Evolutionary conservation across 2,797 vertebrate genomes (phyloP).

Genomic region (Sciurus carolinensis): DNA sequence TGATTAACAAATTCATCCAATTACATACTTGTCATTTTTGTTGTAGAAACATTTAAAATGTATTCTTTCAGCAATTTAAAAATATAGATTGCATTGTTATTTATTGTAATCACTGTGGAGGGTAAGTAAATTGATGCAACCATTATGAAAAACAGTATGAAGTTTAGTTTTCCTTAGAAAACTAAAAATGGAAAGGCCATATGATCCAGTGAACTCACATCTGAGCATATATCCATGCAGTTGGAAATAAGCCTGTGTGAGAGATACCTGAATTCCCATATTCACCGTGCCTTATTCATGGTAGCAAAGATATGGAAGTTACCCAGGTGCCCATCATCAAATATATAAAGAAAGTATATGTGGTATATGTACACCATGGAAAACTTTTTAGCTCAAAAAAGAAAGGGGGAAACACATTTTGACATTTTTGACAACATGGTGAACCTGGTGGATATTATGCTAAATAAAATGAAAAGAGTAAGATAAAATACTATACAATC

Average conservation of each 20-base stretch:
- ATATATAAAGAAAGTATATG: neutral
- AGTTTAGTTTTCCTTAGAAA: neutral
- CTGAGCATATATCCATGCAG: neutral
- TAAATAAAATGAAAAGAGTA: neutral
- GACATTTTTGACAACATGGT: neutral
- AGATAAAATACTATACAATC: neutral
- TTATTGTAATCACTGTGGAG: neutral
- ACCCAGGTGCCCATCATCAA: neutral
- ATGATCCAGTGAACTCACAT: neutral
- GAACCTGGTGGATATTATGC: neutral
- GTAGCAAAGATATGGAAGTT: neutral
- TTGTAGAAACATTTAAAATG: neutral
- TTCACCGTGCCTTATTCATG: neutral
- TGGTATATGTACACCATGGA: neutral
- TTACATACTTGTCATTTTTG: neutral
- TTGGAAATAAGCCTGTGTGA: neutral
- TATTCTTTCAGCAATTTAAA: neutral
- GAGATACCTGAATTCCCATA: accelerated
- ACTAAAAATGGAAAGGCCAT: neutral
- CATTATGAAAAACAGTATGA: neutral
- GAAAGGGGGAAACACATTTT: neutral
- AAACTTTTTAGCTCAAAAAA: neutral
- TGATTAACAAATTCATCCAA: neutral
- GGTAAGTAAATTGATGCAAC: neutral
- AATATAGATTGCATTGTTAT: neutral